phyloP scores from a whole-genome alignment of 2,113 vertebrate species.

The Petrocephalus zakoni region DNA sequence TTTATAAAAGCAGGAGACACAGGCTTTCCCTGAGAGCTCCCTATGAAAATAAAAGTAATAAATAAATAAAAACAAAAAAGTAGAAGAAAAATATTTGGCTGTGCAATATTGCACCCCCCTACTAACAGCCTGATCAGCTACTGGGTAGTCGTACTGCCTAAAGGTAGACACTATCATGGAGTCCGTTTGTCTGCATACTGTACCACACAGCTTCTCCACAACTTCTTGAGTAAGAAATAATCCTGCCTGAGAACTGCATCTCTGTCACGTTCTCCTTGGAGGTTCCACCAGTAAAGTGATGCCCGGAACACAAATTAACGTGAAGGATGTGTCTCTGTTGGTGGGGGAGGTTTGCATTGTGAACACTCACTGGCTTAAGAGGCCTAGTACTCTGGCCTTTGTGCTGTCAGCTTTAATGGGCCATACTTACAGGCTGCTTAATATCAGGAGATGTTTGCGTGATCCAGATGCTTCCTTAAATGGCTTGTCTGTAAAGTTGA shows the following conservation, averaged over 20 bases:
- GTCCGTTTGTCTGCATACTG: neutral
- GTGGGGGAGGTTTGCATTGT: neutral
- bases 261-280: neutral
- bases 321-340: neutral
- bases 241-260: neutral
- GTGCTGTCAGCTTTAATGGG: neutral
- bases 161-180: neutral
- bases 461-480: neutral
- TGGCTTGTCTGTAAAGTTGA: neutral
- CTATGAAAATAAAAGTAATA: neutral
- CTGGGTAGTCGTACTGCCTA: neutral
- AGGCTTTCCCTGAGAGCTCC: neutral
- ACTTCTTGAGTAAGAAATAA: neutral
- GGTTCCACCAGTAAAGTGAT: neutral
- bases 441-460: neutral
- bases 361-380: neutral
- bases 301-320: neutral
- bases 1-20: neutral
- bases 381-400: neutral
- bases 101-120: neutral
- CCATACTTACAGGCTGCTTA: neutral
- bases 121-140: neutral
- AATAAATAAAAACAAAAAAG: neutral
- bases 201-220: neutral
- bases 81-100: neutral